Evolutionary conservation across 35 echinoderm and acorn worm species (phyloP), one percentile per base, ranked within the genome.

Genomic region (Ophiothrix spiculata): DNA sequence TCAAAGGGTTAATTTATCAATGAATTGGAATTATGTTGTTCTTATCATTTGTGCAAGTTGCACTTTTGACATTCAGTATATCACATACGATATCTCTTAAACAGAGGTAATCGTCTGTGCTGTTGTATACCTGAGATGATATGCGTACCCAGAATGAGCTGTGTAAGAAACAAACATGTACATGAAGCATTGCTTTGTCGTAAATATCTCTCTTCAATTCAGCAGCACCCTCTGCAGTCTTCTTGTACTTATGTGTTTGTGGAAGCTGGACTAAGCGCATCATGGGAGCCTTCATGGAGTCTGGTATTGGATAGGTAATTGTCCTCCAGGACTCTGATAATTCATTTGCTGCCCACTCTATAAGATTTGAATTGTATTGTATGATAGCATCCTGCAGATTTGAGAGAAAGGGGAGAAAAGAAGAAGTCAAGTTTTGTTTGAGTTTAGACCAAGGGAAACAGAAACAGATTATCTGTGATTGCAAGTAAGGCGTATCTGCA

Each of bases 101-200:
- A 34, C 33, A 37, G 54, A 37, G 84, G 78, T 93, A 99, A 86
- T 99, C 92, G 49, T 91, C 89, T 63, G 89, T 89, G 33, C 38
- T 79, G 83, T 99, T 99, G 76, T 93, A 94, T 17, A 92, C 92
- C 12, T 99, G 91, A 4, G 73, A 82, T 36, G 85, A 89, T 16
- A 99, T 64, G 29, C 96, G 81, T 8, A 69, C 35, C 81, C 86
- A 99, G 1, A 89, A 75, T 32, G 74, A 76, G 4, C 73, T 69
- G 13, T 85, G 74, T 38, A 86, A 75, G 69, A 35, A 38, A 75
- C 56, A 28, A 39, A 82, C 38, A 0, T 32, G 36, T 35, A 29
- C 46, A 21, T 82, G 34, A 3, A 81, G 32, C 33, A 10, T 36
- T 34, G 41, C 45, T 31, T 73, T 56, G 1, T 81, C 39, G 60